phyloP scores from a whole-genome alignment of 2,888 invertebrate genomes.

The Lissocephala sabroskyi region DNA sequence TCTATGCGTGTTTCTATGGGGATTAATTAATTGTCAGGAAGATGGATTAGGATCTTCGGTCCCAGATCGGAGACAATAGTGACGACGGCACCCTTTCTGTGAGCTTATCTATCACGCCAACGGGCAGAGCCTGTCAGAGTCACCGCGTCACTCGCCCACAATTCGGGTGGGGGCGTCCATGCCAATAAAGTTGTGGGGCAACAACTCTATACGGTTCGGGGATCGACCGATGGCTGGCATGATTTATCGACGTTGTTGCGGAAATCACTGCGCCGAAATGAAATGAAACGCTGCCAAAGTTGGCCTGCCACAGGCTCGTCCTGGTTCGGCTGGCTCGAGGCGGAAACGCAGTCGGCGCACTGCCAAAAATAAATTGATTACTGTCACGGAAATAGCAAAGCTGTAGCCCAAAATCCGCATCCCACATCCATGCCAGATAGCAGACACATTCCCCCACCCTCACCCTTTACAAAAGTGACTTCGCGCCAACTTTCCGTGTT shows the following conservation, averaged over 20 bases:
- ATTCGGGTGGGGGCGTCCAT: too few species aligned
- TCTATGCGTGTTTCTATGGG: constrained; percentile 13
- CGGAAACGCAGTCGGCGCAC: constrained; percentile 64
- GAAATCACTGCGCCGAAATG: constrained; percentile 53
- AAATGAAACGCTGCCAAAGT: constrained; percentile 38
- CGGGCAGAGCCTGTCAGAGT: too few species aligned
- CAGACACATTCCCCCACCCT: constrained; percentile 4
- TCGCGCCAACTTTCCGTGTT: too few species aligned
- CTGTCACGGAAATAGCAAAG: constrained; percentile 70
- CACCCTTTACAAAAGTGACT: background rate
- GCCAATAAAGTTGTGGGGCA: too few species aligned
- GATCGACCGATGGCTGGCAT: constrained; percentile 30
- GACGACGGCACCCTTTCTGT: constrained; percentile 36
- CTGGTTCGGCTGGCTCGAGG: constrained; percentile 26
- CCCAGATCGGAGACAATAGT: constrained; percentile 10
- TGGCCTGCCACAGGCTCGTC: constrained; percentile 27
- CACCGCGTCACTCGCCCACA: too few species aligned
- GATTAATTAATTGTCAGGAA: constrained; percentile 58
- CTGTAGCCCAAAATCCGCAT: constrained; percentile 12
- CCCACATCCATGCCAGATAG: too few species aligned
- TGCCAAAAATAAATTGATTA: constrained; percentile 72
- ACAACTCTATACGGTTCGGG: too few species aligned
- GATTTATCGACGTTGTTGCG: constrained; percentile 59
- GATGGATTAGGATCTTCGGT: constrained; percentile 48
- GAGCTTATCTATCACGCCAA: constrained; percentile 58